These are phyloP conservation scores for Copidosoma floridanum DNA, from an alignment of 1,140 invertebrate species.

Conservation along the genomic window DNA sequence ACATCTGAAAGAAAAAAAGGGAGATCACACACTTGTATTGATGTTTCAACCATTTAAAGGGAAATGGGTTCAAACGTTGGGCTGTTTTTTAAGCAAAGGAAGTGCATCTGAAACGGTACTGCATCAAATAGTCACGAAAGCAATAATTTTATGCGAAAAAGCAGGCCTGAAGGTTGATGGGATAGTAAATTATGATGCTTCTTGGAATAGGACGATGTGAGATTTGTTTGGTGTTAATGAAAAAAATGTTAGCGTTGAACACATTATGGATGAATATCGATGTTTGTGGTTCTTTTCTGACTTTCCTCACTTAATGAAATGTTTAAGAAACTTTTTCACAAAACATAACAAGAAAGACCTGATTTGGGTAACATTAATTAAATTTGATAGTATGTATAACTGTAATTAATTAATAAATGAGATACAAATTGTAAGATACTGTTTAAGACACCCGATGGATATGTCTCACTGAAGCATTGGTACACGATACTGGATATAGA, in stretches of 20 bases:
- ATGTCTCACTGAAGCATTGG: no score
- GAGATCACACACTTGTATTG: conserved; percentile 32
- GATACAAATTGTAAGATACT: no score
- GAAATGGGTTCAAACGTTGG: conserved; percentile 30
- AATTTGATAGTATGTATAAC: no score
- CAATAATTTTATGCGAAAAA: conserved; percentile 22
- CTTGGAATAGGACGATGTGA: conserved; percentile 27
- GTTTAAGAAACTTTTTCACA: no score
- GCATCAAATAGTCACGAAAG: conserved; percentile 25
- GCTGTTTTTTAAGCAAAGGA: conserved; percentile 33
- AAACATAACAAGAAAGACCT: no score
- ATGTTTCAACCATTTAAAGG: conserved; percentile 32
- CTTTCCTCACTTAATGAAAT: conserved; percentile 12
- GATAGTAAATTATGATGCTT: conserved; percentile 17
- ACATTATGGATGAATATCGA: background rate
- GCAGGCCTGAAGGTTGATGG: conserved; percentile 18
- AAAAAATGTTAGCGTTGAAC: background rate
- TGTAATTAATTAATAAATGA: no score
- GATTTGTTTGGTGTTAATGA: conserved; percentile 21
- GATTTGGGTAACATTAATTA: no score
- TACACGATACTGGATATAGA: no score
- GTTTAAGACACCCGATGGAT: no score
- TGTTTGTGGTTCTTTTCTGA: conserved; percentile 22
- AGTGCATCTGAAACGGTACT: conserved; percentile 27
- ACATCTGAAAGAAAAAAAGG: conserved; percentile 18